Base-by-base conservation (phyloP, 2,888 invertebrate genomes). In the Crossocerus cetratus region DNA sequence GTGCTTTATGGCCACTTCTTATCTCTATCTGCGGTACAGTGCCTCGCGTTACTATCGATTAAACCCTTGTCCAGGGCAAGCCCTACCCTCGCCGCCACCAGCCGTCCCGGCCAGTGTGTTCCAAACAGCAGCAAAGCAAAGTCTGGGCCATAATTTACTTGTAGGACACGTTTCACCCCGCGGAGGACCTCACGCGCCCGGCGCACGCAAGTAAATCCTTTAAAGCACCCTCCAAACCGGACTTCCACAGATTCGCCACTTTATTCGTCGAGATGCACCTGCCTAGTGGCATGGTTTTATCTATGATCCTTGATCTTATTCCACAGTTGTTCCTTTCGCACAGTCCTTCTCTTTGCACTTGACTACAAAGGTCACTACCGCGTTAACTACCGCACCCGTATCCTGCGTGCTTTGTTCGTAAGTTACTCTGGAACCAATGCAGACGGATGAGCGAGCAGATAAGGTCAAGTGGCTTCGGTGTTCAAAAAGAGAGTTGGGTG, bases 81-180 rank as follows among this genome's bases (percentile, higher is more conserved):
- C 43, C 59, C 69, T 58, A 8, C 69, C n/a, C 49, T 42, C 44
- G 43, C 56, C 45, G 53, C 16, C 58, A 62, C 59, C 44, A 74
- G 65, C 59, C 65, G 54, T 68, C 72, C 32, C 32, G 32, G 32
- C 32, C 32, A 11, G 32, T 32, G 32, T 32, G 32, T 32, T 32
- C 32, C 8, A 32, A 32, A 22, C 66, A 53, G 44, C 54, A 55
- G 60, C 66, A 64, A 74, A 74, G 54, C 69, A 61, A 63, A 43
- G 62, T 60, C 59, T 65, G 32, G 44, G 32, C 59, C 57, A 58
- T 65, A 80, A 77, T 80, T 80, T 71, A 74, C 73, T 77, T 77
- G 75, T 75, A 65, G 69, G 64, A 56, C 60, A 76, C 49, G 65
- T 70, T 44, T 61, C 65, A 14, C 20, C 11, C 61, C 74, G 69